These are phyloP conservation scores for Drosophila busckii DNA, from an alignment of 1,140 invertebrate genomes.

Conservation along the genomic window DNA sequence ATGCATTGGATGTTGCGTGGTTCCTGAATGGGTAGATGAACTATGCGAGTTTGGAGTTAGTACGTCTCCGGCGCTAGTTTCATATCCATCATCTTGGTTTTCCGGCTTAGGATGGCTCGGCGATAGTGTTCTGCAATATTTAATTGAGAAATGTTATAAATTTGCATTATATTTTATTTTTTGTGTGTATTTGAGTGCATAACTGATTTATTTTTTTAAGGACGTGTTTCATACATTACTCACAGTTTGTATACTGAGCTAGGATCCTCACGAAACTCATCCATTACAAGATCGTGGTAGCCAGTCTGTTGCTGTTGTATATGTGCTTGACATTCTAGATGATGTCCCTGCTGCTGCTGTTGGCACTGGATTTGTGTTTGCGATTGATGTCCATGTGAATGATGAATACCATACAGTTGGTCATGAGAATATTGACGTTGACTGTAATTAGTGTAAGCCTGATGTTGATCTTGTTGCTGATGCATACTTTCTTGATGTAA, in stretches of 20 bases:
- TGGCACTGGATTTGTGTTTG: slow-evolving; percentile 26
- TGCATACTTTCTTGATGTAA: slow-evolving; percentile 48
- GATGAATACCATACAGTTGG: slow-evolving; percentile 45
- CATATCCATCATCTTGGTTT: slow-evolving; percentile 90
- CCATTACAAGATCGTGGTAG: slow-evolving; percentile 63
- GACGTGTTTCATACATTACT: slow-evolving; percentile 52
- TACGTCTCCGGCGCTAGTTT: slow-evolving; percentile 89
- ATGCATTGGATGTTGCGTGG: slow-evolving; percentile 69
- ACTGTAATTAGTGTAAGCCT: slow-evolving; percentile 37
- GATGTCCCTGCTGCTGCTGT: slow-evolving; percentile 23
- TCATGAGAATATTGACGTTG: slow-evolving; percentile 44
- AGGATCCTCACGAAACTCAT: slow-evolving; percentile 67
- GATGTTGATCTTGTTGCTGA: slow-evolving; percentile 44
- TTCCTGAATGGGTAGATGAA: slow-evolving; percentile 81
- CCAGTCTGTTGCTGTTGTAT: slow-evolving; percentile 30
- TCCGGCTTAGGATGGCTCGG: slow-evolving; percentile 83
- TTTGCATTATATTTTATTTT: too few species aligned
- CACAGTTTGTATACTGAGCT: slow-evolving; percentile 54
- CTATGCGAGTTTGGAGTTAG: slow-evolving; percentile 82
- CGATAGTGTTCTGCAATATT: slow-evolving; percentile 63
- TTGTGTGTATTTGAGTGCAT: too few species aligned
- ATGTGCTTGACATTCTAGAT: slow-evolving; percentile 34
- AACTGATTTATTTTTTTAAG: too few species aligned
- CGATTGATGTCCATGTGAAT: slow-evolving; percentile 18
- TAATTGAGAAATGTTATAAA: background rate